phyloP scores from a whole-genome alignment of 2,888 invertebrate genomes.

The Deilephila elpenor region DNA sequence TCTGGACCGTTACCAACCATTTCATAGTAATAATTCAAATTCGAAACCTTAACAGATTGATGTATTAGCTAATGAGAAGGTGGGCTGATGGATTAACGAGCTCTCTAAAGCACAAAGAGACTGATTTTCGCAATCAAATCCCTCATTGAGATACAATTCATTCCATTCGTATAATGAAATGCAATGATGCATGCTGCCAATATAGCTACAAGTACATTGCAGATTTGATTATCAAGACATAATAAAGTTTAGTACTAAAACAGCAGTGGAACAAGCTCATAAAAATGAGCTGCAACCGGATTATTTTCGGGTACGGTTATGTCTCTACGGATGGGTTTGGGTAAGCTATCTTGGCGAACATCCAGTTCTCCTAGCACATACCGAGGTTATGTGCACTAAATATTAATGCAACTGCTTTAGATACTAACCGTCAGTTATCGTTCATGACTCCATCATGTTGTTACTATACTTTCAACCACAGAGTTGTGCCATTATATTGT shows the following conservation, averaged over 20 bases:
- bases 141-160: too few species aligned
- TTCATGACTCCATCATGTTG: background rate
- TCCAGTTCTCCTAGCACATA: constrained; percentile 15
- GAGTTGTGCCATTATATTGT: background rate
- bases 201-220: too few species aligned
- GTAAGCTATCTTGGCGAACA: constrained; percentile 19
- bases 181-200: too few species aligned
- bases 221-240: constrained; percentile 11
- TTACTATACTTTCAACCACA: background rate
- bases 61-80: too few species aligned
- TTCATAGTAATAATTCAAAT: too few species aligned
- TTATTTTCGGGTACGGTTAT: constrained; percentile 25
- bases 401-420: constrained; percentile 18
- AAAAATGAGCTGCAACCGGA: constrained; percentile 6
- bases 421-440: background rate
- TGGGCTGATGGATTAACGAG: too few species aligned
- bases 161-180: too few species aligned
- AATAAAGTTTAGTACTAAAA: constrained; percentile 19
- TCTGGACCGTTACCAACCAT: too few species aligned
- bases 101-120: too few species aligned
- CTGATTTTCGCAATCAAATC: too few species aligned
- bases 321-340: constrained; percentile 7
- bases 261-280: constrained; percentile 4
- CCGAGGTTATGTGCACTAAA: constrained; percentile 23
- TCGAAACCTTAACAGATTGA: too few species aligned